Percentiles rank a stretch among this genome's conserved stretches.
Conservation (phyloP, 1,140 invertebrate species). For the Hylaeus volcanicus region DNA sequence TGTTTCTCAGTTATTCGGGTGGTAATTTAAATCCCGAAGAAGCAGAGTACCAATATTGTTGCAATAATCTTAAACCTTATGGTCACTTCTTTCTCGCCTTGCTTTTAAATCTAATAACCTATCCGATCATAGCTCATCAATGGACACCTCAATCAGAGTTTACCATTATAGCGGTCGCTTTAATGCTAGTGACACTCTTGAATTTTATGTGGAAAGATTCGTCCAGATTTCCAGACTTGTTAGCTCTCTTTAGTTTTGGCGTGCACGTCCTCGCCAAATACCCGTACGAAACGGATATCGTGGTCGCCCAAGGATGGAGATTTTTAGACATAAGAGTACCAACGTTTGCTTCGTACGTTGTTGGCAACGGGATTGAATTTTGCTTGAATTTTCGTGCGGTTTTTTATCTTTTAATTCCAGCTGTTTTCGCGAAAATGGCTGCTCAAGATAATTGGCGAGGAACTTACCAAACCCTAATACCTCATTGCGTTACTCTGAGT, state of each 20-base stretch:
- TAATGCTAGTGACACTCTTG: constrained; percentile 88
- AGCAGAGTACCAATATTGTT: constrained; percentile 90
- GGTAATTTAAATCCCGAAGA: constrained; percentile 87
- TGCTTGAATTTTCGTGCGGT: constrained; percentile 90
- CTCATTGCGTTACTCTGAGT: constrained; percentile 91
- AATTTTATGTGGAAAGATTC: constrained; percentile 85
- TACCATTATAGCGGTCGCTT: constrained; percentile 86
- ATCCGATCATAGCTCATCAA: constrained; percentile 87
- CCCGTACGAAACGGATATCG: constrained; percentile 90
- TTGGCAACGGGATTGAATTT: constrained; percentile 91
- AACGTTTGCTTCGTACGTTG: constrained; percentile 89
- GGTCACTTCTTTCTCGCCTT: constrained; percentile 89
- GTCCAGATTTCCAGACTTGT: constrained; percentile 84
- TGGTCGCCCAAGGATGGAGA: constrained; percentile 89
- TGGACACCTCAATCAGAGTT: constrained; percentile 92
- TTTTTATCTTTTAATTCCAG: constrained; percentile 88
- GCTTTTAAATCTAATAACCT: constrained; percentile 87
- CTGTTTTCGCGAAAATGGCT: constrained; percentile 88
- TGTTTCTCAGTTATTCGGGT: constrained; percentile 87
- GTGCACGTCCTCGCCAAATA: constrained; percentile 91
- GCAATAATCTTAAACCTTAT: constrained; percentile 90
- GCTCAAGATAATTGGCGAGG: constrained; percentile 88
- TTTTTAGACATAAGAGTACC: constrained; percentile 90
- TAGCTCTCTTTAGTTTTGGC: constrained; percentile 88
- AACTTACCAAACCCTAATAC: constrained; percentile 88